Evolutionary conservation across 1,140 invertebrate species (phyloP).

Genomic region (Helicoverpa zea): DNA sequence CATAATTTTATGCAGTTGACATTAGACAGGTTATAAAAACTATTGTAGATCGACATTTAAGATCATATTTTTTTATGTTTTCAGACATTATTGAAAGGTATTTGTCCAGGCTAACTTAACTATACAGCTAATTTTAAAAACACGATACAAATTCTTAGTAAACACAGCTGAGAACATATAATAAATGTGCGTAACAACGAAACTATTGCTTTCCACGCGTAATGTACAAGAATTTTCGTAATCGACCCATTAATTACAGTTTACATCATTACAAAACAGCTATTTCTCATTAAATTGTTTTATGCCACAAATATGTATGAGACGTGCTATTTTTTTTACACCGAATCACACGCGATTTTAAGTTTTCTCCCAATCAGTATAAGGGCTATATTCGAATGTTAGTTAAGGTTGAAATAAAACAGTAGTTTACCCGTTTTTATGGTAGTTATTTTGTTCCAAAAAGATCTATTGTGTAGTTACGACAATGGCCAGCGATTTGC

Average conservation of each 20-base stretch:
- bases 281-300: constrained; percentile 15
- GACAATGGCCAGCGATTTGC: constrained; percentile 11
- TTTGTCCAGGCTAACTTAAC: too few relatives aligned
- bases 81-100: too few relatives aligned
- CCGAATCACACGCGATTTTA: constrained; percentile 16
- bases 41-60: too few relatives aligned
- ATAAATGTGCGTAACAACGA: background rate
- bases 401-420: background rate
- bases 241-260: constrained; percentile 5
- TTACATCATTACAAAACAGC: constrained; percentile 16
- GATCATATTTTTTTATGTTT: too few relatives aligned
- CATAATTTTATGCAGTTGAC: background rate
- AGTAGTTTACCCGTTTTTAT: constrained; percentile 28
- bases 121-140: too few relatives aligned
- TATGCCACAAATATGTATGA: constrained; percentile 10
- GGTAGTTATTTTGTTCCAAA: constrained; percentile 6
- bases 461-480: constrained; percentile 32
- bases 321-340: constrained; percentile 1
- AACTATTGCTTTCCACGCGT: constrained; percentile 8
- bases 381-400: background rate
- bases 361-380: background rate
- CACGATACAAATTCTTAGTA: background rate
- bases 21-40: too few relatives aligned
- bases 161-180: background rate
- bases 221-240: constrained; percentile 25